Conservation (phyloP, 2,797 vertebrate species). For the Merluccius polli region DNA sequence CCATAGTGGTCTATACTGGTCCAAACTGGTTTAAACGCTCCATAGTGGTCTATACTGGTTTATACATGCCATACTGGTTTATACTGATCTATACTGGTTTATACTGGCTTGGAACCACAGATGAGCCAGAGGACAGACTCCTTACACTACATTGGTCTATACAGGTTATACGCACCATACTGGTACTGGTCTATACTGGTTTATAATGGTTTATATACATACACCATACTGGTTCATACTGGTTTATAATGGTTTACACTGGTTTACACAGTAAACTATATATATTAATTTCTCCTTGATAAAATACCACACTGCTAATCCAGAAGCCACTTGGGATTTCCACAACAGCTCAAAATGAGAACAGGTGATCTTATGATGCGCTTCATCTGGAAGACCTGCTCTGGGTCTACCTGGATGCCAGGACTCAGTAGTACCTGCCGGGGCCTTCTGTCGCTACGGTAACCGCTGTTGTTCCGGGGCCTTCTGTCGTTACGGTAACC, state of each 20-base stretch:
- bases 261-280: too few relatives aligned
- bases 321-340: neutral
- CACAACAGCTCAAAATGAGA: neutral
- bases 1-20: too few relatives aligned
- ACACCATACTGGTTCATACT: too few relatives aligned
- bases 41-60: neutral
- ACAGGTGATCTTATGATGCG: neutral
- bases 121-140: too few relatives aligned
- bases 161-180: neutral
- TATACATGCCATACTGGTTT: too few relatives aligned
- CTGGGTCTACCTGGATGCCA: too few relatives aligned
- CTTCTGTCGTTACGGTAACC: too few relatives aligned
- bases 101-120: neutral
- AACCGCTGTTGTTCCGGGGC: too few relatives aligned
- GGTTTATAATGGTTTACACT: too few relatives aligned
- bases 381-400: neutral
- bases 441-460: neutral
- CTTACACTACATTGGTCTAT: neutral
- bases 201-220: too few relatives aligned
- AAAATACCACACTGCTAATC: neutral
- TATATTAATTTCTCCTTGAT: neutral
- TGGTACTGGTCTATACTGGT: neutral
- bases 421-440: neutral
- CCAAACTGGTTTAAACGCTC: too few relatives aligned
- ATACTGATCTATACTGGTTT: too few relatives aligned